Evolutionary conservation across 2,888 invertebrate species (phyloP), one percentile per base, ranked within the genome.

Genomic region (Noctua pronuba): DNA sequence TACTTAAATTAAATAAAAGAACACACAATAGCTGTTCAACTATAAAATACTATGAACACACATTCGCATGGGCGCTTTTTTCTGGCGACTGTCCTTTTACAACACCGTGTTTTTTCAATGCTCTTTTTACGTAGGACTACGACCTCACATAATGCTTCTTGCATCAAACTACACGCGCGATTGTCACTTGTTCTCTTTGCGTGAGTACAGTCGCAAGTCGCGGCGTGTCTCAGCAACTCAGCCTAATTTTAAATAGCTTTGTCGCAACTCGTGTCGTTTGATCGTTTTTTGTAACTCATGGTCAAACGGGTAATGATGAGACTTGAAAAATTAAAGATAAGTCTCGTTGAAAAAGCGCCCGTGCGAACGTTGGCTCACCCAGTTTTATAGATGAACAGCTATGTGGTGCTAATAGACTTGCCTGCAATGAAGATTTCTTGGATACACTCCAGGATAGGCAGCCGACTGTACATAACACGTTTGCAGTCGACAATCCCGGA

Each of bases 391-490:
- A 1, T 65, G 38, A 41, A 41, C 16, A 41, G 41, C 16, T n/a
- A 41, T n/a, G 65, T n/a, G n/a, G 65, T 65, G 41, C 16, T 41
- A 86, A 86, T 77, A 77, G n/a, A 80, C 77, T 86, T 90, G 95
- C 96, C 96, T 98, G 97, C 99, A 99, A 94, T 99, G 98, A 85
- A 99, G 97, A 91, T 99, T 98, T 80, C 99, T 97, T 0, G 99
- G 99, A 94, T 99, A 99, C 35, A 99, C 98, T 62, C 99, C 99
- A 28, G 99, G 99, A 94, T 98, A 99, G 13, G 99, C 99, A 7
- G 99, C 99, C 24, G 98, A 98, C 94, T 99, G 99, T 7, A 99
- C 99, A 95, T 99, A 99, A 95, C 99, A 99, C 8, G 99, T 99
- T 94, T 99, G 99, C 44, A 99, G 97, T 31, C 98, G 97, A 92